A percentile compares a stretch with the other conserved stretches of the same genome.
These are phyloP conservation scores for Cydia pomonella DNA, from an alignment of 1,140 invertebrate species.

Conservation along the genomic window DNA sequence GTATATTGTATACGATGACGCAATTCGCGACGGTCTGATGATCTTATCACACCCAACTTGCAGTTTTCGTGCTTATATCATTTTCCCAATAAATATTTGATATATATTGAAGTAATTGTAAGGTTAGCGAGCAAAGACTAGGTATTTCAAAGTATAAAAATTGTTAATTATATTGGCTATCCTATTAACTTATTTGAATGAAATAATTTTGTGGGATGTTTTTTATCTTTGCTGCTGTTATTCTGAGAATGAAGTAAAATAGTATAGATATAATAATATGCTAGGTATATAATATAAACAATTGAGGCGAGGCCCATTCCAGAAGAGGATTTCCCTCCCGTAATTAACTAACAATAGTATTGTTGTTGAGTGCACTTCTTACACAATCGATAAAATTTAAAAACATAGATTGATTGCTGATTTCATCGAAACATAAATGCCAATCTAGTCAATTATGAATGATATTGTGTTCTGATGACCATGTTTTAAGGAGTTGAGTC, in stretches of 20 bases:
- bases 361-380: too few relatives aligned
- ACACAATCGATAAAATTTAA: too few relatives aligned
- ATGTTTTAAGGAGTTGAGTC: background rate
- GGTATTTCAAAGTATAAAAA: too few relatives aligned
- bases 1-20: constrained; percentile 13
- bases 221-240: background rate
- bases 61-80: background rate
- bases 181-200: background rate
- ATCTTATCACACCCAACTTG: background rate
- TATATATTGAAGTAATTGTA: background rate
- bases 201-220: background rate
- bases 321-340: background rate
- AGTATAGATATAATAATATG: background rate
- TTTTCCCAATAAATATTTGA: background rate
- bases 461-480: background rate
- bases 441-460: constrained; percentile 4
- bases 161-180: background rate
- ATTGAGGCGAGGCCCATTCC: background rate
- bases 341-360: too few relatives aligned
- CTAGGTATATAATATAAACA: background rate
- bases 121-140: too few relatives aligned
- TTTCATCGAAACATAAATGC: background rate
- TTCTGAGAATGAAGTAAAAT: background rate
- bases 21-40: background rate
- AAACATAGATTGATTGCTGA: too few relatives aligned